A percentile compares a stretch with the other conserved stretches of the same genome.
Conservation (phyloP, 2,113 vertebrate genomes). For the Cyanoliseus patagonus region DNA sequence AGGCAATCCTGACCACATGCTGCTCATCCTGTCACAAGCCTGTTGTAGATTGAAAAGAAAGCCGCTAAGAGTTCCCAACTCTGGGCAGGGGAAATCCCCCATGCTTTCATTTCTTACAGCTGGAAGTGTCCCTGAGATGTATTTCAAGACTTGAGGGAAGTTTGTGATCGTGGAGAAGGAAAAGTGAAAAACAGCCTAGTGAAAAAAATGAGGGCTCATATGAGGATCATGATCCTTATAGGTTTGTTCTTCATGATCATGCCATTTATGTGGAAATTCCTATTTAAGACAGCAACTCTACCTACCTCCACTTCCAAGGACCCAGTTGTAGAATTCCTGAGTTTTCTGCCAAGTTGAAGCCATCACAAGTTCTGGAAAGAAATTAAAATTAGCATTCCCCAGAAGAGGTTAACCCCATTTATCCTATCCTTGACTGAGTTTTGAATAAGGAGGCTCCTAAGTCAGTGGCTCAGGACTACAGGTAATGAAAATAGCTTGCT, state of each 20-base stretch:
- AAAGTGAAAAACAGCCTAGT: neutral
- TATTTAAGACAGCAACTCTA: neutral
- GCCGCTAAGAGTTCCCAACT: neutral
- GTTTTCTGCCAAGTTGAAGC: conserved; percentile 64
- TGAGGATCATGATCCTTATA: neutral
- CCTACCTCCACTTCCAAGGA: conserved; percentile 76
- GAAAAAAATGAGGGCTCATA: neutral
- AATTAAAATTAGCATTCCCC: neutral
- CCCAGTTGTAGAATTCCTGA: conserved; percentile 57
- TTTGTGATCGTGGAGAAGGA: neutral
- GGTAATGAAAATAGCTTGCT: neutral
- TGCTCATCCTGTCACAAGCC: neutral
- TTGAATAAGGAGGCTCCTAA: neutral
- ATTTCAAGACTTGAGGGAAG: neutral
- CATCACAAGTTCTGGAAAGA: conserved; percentile 32
- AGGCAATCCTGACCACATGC: neutral
- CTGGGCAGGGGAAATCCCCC: neutral
- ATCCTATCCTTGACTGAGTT: neutral
- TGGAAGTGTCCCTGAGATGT: neutral
- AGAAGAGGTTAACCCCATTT: neutral
- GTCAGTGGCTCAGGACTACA: neutral
- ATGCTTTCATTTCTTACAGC: neutral
- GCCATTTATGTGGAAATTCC: neutral
- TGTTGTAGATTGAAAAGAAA: neutral
- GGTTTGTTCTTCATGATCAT: neutral